Base-by-base conservation (phyloP, 2,797 vertebrate species). In the Cuculus canorus region DNA sequence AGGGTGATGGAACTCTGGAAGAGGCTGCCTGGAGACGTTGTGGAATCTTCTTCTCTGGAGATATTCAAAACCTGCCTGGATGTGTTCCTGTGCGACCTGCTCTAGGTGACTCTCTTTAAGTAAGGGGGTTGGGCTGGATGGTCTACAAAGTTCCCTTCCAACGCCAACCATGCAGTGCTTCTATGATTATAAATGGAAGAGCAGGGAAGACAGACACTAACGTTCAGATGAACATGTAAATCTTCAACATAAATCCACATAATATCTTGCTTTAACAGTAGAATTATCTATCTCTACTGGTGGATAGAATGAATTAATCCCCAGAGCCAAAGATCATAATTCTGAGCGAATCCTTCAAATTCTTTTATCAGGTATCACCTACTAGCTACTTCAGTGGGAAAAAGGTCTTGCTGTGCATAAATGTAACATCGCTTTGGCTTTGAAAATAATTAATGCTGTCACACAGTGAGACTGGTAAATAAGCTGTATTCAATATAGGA, bases 391-490 rank as follows among this genome's bases (percentile, higher is more conserved):
- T 75, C 9, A 18, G 23, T 79, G 13, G 17, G 47, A n/a, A 66
- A 71, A 50, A 35, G 23, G 11, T 93, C 92, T 93, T 79, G 41
- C 39, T 95, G 45, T 27, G 27, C 66, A 47, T 80, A 86, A 75
- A 35, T 60, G 24, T 89, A 56, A 39, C 79, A 79, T 95, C 70
- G 76, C 47, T 63, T 70, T 59, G 59, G 28, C 25, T 96, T 91
- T 80, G 54, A 92, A 95, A 94, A 92, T 93, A 92, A 95, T 80
- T 91, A 87, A 90, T 95, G 77, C 85, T 96, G 4, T 9, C 18
- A 8, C 19, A 71, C 27, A 73, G 52, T 39, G 69, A 92, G 73
- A 69, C 65, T 54, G 86, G 57, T 92, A 92, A 68, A 77, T 86
- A 88, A 94, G n/a, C 33, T 95, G 23, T 89, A 57, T 87, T 96